Evolutionary conservation across 1,140 invertebrate genomes (phyloP).

Genomic region (Heliconius congener): DNA sequence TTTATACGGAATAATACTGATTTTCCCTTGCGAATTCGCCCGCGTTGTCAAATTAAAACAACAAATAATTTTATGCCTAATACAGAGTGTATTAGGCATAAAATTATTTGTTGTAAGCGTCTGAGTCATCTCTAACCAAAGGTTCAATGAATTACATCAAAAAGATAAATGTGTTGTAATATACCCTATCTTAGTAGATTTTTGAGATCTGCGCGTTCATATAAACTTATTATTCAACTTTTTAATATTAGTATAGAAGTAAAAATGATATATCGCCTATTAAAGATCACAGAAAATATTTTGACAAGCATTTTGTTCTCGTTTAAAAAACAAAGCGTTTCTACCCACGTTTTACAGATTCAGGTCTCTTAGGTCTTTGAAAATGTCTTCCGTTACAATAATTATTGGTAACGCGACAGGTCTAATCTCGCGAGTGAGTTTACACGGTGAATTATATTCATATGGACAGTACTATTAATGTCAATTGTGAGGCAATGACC

Average conservation of each 20-base stretch:
- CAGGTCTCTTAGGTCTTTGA: not conserved
- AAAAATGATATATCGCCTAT: not conserved
- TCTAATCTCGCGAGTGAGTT: not conserved
- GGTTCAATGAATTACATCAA: no score
- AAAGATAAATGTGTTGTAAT: no score
- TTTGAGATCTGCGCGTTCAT: no score
- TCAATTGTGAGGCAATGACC: conserved; percentile 6
- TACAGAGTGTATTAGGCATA: no score
- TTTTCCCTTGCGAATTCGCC: no score
- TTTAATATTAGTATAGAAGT: not conserved
- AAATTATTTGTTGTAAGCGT: no score
- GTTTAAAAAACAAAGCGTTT: conserved; percentile 8
- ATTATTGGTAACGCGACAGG: conserved; percentile 2
- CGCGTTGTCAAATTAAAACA: no score
- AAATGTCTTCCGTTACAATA: not conserved
- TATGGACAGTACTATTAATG: conserved; percentile 14
- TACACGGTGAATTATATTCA: conserved; percentile 18
- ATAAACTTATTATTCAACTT: not conserved
- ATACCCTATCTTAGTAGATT: no score
- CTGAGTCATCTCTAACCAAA: no score
- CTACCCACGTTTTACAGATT: not conserved
- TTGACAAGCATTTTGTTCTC: conserved; percentile 18
- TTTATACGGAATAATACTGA: no score
- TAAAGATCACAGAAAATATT: conserved; percentile 15
- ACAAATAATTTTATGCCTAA: no score